These are phyloP conservation scores for Chelonia mydas DNA, from an alignment of 2,797 vertebrate species.

Conservation along the genomic window DNA sequence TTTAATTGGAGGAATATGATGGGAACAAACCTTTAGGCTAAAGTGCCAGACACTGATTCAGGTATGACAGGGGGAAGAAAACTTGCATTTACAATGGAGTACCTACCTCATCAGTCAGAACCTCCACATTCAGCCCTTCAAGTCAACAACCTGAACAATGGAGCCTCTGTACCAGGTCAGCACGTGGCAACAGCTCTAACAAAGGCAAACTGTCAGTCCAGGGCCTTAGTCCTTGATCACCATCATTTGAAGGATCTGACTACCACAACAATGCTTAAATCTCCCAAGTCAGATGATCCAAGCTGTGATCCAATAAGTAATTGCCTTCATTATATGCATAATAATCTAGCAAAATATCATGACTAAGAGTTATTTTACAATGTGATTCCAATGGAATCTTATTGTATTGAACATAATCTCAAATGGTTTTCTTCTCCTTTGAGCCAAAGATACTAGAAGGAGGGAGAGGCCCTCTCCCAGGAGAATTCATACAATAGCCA, in stretches of 20 bases:
- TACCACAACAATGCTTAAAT: not conserved
- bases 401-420: not conserved
- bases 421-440: not conserved
- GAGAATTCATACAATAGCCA: accelerated
- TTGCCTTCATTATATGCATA: not conserved
- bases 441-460: not conserved
- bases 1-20: not conserved
- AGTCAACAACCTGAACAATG: not conserved
- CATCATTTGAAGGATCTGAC: accelerated
- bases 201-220: not conserved
- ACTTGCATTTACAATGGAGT: accelerated
- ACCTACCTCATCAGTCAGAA: not conserved
- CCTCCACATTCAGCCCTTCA: not conserved
- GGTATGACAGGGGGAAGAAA: not conserved
- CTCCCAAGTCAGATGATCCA: accelerated
- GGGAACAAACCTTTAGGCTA: accelerated
- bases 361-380: not conserved
- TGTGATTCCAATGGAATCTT: accelerated
- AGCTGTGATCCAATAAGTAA: not conserved
- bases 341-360: not conserved
- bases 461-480: not conserved
- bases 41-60: not conserved
- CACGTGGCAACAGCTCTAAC: not conserved
- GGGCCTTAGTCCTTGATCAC: accelerated
- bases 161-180: not conserved